These are phyloP conservation scores for Protophormia terraenovae DNA, from an alignment of 2,888 invertebrate genomes.

Conservation along the genomic window DNA sequence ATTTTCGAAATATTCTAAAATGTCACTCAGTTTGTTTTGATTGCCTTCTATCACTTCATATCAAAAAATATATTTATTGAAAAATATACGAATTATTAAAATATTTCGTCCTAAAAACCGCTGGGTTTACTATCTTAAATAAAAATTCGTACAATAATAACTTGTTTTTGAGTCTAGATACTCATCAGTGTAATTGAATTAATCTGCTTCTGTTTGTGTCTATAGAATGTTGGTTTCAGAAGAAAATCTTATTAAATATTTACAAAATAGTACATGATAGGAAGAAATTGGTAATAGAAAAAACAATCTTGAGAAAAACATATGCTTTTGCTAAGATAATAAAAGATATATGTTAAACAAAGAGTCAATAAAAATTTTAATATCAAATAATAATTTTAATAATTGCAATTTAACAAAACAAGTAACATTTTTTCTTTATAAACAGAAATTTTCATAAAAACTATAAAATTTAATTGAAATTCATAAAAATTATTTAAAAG, in stretches of 20 bases:
- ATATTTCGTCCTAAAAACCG: too few species aligned
- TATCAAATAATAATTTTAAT: background rate
- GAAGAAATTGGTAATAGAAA: background rate
- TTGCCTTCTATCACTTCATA: too few species aligned
- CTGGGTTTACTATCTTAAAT: too few species aligned
- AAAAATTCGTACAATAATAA: background rate
- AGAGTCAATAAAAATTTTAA: background rate
- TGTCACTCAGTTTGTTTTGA: too few species aligned
- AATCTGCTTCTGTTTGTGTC: background rate
- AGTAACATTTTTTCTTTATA: too few species aligned
- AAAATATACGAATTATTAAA: too few species aligned
- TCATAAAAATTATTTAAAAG: too few species aligned
- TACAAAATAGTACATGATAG: background rate
- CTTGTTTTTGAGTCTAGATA: background rate
- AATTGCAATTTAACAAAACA: too few species aligned
- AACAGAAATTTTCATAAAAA: too few species aligned
- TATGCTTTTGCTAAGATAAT: background rate
- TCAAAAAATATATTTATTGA: too few species aligned
- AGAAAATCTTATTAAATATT: background rate
- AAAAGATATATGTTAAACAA: background rate
- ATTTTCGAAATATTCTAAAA: too few species aligned
- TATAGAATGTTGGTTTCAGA: background rate
- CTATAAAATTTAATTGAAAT: too few species aligned
- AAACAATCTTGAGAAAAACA: background rate
- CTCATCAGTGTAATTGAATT: conserved; percentile 23